A percentile compares a stretch with the other conserved stretches of the same genome.
Conservation (phyloP, 2,888 invertebrate genomes). For the Tiliacea aurago region DNA sequence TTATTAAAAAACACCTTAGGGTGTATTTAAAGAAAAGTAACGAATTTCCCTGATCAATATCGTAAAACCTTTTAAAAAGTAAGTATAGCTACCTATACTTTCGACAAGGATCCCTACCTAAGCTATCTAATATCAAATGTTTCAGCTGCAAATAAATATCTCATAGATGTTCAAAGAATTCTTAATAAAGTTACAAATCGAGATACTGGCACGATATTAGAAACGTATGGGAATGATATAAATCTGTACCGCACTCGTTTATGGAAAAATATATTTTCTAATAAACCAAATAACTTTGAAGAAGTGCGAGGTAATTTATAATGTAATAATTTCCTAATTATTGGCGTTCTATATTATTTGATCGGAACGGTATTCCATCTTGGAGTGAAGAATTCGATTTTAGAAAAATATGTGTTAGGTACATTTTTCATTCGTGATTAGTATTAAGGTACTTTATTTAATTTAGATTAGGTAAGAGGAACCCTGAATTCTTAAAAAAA, state of each 20-base stretch:
- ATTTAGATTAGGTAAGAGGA: neutral
- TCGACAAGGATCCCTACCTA: neutral
- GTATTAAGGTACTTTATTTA: neutral
- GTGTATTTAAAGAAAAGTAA: no score
- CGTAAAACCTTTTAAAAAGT: no score
- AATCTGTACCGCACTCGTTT: slow-evolving; percentile 3
- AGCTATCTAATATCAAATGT: slow-evolving; percentile 19
- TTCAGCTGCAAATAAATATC: slow-evolving; percentile 24
- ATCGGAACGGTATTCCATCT: slow-evolving; percentile 11
- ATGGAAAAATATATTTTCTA: slow-evolving; percentile 28
- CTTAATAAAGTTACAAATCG: slow-evolving; percentile 50
- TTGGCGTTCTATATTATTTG: slow-evolving; percentile 12
- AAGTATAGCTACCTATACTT: no score
- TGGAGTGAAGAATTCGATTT: slow-evolving; percentile 13
- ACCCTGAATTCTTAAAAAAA: neutral
- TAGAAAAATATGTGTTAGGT: neutral
- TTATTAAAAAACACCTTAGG: no score
- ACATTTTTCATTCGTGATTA: neutral
- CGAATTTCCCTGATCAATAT: no score
- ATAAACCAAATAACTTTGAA: slow-evolving; percentile 37
- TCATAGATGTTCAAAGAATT: slow-evolving; percentile 53
- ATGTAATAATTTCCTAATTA: slow-evolving; percentile 31
- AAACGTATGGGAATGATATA: slow-evolving; percentile 10
- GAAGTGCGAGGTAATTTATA: slow-evolving; percentile 31
- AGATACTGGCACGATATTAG: slow-evolving; percentile 38